These are phyloP conservation scores for Prionace glauca DNA, from an alignment of 2,797 vertebrate genomes.

Conservation along the genomic window DNA sequence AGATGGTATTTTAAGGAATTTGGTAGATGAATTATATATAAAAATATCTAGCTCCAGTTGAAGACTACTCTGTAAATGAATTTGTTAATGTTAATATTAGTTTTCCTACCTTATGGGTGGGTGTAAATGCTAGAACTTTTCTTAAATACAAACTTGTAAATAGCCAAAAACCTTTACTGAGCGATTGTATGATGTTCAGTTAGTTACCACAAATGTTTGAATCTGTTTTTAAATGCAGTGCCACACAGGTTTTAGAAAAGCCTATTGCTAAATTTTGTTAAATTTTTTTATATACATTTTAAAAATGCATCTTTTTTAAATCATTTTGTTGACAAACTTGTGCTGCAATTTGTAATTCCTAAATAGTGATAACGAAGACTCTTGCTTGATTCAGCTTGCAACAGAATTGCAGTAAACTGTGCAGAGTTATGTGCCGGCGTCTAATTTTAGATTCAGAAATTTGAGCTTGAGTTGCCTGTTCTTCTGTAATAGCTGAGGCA, in stretches of 20 bases:
- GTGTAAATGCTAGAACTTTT: not conserved
- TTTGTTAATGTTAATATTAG: not conserved
- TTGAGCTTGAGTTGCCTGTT: not conserved
- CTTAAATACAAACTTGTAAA: not conserved
- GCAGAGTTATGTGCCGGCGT: not conserved
- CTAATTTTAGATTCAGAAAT: conserved; percentile 5
- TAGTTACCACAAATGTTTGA: not conserved
- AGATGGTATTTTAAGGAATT: too few species aligned
- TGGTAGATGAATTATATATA: too few species aligned
- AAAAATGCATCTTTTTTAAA: not conserved
- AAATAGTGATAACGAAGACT: not conserved
- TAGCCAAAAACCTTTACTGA: not conserved
- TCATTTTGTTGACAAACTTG: not conserved
- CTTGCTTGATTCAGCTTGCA: not conserved
- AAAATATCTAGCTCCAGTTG: not conserved
- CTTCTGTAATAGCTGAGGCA: not conserved
- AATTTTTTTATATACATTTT: not conserved
- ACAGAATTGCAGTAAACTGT: not conserved
- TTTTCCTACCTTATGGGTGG: not conserved
- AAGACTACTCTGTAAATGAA: not conserved
- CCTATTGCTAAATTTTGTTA: not conserved
- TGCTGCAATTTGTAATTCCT: not conserved
- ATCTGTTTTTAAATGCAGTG: not conserved
- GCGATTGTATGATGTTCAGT: not conserved
- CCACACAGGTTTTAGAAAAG: not conserved